These are phyloP conservation scores for Sabatieria punctata DNA, from an alignment of 2,888 invertebrate genomes.

Conservation along the genomic window DNA sequence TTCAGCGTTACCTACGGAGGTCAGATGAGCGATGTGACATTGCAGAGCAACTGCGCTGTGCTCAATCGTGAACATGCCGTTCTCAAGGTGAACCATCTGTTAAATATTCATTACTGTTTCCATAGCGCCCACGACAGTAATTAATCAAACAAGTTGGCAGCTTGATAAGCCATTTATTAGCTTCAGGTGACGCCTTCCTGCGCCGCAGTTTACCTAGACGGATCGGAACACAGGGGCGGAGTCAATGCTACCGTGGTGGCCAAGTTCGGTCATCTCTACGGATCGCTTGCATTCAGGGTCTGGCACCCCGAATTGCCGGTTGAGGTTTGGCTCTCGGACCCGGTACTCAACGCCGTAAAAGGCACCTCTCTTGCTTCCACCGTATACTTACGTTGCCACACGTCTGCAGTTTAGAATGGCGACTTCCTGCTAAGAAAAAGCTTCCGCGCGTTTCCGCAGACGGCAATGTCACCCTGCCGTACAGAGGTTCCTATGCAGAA, in stretches of 20 bases:
- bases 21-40: background rate
- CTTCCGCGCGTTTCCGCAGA: no score
- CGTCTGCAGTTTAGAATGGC: no score
- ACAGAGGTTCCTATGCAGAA: no score
- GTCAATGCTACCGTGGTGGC: slow-evolving; percentile 83
- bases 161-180: no score
- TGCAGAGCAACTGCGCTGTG: background rate
- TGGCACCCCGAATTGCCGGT: slow-evolving; percentile 93
- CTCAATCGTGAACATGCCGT: background rate
- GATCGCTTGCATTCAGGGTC: slow-evolving; percentile 69
- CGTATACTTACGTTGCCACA: no score
- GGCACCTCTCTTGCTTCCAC: no score
- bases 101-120: no score
- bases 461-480: no score
- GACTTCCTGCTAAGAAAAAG: no score
- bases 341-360: slow-evolving; percentile 73
- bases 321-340: slow-evolving; percentile 71
- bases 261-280: slow-evolving; percentile 58
- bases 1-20: background rate
- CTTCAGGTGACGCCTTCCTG: slow-evolving; percentile 81
- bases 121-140: no score
- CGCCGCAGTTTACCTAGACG: slow-evolving; percentile 86
- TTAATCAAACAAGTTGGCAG: no score
- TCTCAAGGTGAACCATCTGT: background rate
- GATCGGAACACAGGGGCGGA: slow-evolving; percentile 80